Conservation (phyloP, 2,888 invertebrate genomes). For the Apotomis capreana region DNA sequence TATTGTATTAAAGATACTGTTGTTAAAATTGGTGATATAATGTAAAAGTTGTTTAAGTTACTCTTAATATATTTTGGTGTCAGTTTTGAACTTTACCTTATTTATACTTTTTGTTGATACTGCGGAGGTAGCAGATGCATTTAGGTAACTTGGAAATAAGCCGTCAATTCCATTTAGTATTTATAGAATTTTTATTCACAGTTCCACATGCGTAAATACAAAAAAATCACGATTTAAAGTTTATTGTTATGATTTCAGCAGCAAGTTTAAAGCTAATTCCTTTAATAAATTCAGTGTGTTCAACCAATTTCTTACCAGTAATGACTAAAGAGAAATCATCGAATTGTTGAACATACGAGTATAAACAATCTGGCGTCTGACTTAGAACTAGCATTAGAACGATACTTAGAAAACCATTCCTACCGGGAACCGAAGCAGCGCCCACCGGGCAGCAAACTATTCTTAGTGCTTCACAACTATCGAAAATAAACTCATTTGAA, state of each 20-base stretch:
- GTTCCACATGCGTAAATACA: no score
- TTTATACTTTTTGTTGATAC: no score
- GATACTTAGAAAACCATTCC: slow-evolving; percentile 14
- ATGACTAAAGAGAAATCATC: background rate
- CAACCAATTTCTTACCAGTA: background rate
- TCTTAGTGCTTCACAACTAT: slow-evolving; percentile 20
- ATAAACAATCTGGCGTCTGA: background rate
- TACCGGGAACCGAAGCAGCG: slow-evolving; percentile 7
- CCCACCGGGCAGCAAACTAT: slow-evolving; percentile 14
- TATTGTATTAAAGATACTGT: background rate
- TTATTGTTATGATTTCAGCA: no score
- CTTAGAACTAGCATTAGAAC: background rate
- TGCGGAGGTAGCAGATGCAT: background rate
- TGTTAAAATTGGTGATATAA: background rate
- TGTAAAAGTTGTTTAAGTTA: no score
- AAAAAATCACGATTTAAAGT: no score
- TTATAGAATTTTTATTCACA: no score
- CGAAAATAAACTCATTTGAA: slow-evolving; percentile 11
- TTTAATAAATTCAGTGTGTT: no score
- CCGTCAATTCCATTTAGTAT: no score
- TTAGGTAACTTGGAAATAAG: background rate
- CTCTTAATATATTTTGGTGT: no score
- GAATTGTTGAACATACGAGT: background rate
- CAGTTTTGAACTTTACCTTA: no score
- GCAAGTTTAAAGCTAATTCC: no score